A percentile compares a stretch with the other conserved stretches of the same genome.
These are phyloP conservation scores for Habrosyne pyritoides DNA, from an alignment of 2,888 invertebrate genomes.

Conservation along the genomic window DNA sequence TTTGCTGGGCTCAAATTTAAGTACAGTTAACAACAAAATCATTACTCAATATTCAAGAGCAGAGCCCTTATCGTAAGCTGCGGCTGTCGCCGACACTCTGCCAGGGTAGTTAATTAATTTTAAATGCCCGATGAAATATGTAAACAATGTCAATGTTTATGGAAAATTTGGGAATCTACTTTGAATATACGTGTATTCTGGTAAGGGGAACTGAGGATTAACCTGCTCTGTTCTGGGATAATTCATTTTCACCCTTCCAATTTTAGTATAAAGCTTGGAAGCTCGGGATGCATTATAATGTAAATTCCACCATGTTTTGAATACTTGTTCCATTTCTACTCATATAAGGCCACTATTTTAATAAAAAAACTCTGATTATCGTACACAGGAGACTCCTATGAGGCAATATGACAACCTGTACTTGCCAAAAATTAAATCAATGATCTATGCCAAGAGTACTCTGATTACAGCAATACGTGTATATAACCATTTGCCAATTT, in stretches of 20 bases:
- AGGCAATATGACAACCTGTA: too few relatives aligned
- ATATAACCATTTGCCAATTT: too few relatives aligned
- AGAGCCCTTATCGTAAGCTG: constrained; percentile 5
- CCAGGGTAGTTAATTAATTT: constrained; percentile 7
- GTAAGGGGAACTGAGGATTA: neutral
- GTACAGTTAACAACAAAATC: constrained; percentile 9
- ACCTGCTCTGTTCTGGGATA: neutral
- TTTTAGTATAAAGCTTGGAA: neutral
- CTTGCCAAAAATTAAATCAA: too few relatives aligned
- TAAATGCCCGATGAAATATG: constrained; percentile 6
- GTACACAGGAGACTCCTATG: too few relatives aligned
- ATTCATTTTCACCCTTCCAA: neutral
- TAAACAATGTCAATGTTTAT: constrained; percentile 9
- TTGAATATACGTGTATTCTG: neutral
- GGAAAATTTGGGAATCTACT: neutral
- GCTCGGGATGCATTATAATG: neutral
- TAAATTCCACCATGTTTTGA: neutral
- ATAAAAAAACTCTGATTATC: too few relatives aligned
- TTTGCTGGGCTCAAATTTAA: neutral
- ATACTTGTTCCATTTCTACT: too few relatives aligned
- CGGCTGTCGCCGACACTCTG: constrained; percentile 7
- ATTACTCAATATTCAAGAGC: constrained; percentile 9
- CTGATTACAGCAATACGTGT: too few relatives aligned
- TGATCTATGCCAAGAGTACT: too few relatives aligned
- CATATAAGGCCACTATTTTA: too few relatives aligned